These are phyloP conservation scores for Pterostichus niger DNA, from an alignment of 2,888 invertebrate species.

Conservation along the genomic window DNA sequence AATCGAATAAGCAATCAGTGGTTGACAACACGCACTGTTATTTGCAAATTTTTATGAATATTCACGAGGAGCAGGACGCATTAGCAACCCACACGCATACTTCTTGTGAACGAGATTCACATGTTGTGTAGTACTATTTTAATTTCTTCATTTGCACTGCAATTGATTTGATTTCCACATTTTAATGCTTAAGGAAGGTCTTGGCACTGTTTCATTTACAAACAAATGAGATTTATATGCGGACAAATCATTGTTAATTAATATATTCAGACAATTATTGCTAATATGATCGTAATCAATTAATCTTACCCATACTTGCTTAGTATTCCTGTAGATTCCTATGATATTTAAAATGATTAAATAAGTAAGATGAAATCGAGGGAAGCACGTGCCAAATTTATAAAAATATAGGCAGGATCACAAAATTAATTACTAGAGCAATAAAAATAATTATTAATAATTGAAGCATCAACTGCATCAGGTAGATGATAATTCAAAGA, in stretches of 20 bases:
- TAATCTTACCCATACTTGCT: no score
- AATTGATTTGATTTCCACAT: neutral
- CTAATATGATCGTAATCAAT: no score
- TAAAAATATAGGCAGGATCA: no score
- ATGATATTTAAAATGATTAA: no score
- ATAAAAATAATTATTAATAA: no score
- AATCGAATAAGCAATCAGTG: slow-evolving; percentile 64
- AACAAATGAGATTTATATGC: neutral
- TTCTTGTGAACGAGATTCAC: neutral
- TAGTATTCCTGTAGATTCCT: no score
- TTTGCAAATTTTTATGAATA: slow-evolving; percentile 64
- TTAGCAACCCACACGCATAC: slow-evolving; percentile 37
- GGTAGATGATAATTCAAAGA: no score
- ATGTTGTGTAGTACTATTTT: slow-evolving; percentile 6
- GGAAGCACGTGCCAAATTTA: no score
- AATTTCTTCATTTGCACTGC: slow-evolving; percentile 55
- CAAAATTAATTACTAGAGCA: no score
- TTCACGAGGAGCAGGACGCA: slow-evolving; percentile 51
- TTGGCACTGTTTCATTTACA: neutral
- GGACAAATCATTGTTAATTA: neutral
- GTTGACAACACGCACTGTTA: slow-evolving; percentile 59
- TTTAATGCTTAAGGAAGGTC: slow-evolving; percentile 12
- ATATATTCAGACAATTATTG: no score
- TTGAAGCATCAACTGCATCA: no score
- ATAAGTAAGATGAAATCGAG: no score